These are phyloP conservation scores for Ericerus pela DNA, from an alignment of 1,140 invertebrate genomes.

Conservation along the genomic window DNA sequence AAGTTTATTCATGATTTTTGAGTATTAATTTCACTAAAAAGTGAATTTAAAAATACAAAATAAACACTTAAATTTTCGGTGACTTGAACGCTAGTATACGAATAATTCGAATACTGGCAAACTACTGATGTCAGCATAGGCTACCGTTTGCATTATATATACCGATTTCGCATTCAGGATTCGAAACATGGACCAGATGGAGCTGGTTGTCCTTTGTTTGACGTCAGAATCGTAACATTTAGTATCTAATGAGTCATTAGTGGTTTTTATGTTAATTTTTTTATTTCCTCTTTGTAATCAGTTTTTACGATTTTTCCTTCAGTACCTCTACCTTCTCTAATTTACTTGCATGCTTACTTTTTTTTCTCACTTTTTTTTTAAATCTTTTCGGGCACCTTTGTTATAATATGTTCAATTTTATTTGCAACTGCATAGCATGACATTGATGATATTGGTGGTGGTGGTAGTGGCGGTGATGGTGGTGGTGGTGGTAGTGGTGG, in stretches of 20 bases:
- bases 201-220: constrained; percentile 3
- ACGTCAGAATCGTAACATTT: constrained; percentile 4
- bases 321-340: neutral
- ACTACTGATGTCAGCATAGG: constrained; percentile 1
- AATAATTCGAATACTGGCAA: constrained; percentile 2
- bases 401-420: too few relatives aligned
- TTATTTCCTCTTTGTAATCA: constrained; percentile 3
- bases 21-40: neutral
- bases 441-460: too few relatives aligned
- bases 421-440: too few relatives aligned
- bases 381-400: too few relatives aligned
- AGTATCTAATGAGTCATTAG: constrained; percentile 10
- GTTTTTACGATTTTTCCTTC: constrained; percentile 2
- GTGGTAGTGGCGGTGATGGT: too few relatives aligned
- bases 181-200: neutral
- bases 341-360: neutral
- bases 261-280: constrained; percentile 11
- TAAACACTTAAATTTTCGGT: too few relatives aligned
- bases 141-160: neutral
- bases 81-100: constrained; percentile 1
- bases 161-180: neutral
- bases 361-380: too few relatives aligned
- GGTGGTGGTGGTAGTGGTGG: too few relatives aligned
- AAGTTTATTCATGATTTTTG: constrained; percentile 3
- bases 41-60: neutral